phyloP scores from a whole-genome alignment of 2,888 invertebrate species.

The Epinotia nisella region DNA sequence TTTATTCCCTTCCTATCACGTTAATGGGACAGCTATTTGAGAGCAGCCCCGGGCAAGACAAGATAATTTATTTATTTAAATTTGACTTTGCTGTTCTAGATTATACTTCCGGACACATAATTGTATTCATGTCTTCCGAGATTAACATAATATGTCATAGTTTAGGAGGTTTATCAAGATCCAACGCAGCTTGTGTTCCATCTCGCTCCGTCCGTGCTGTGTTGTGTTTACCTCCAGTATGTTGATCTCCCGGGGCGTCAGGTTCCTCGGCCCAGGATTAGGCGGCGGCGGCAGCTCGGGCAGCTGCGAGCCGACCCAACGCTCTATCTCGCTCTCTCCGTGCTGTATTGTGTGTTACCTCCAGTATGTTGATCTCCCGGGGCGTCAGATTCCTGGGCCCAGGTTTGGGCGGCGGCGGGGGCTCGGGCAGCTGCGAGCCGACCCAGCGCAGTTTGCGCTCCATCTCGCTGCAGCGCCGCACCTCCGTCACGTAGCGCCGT shows the following conservation, averaged over 20 bases:
- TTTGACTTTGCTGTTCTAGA: too few relatives aligned
- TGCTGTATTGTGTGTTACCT: conserved; percentile 57
- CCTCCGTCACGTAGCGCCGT: conserved; percentile 77
- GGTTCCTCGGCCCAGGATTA: conserved; percentile 64
- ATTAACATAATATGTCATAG: too few relatives aligned
- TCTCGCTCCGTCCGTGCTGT: neutral
- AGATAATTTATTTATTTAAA: too few relatives aligned
- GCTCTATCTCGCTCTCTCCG: neutral
- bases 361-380: conserved; percentile 76
- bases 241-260: conserved; percentile 76
- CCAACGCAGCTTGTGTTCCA: neutral
- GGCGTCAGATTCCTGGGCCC: conserved; percentile 68
- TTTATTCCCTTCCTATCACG: too few relatives aligned
- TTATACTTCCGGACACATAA: too few relatives aligned
- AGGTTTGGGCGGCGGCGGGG: conserved; percentile 74
- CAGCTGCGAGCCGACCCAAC: conserved; percentile 59
- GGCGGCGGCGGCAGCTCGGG: conserved; percentile 77
- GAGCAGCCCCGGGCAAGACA: too few relatives aligned
- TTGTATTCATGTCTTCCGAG: too few relatives aligned
- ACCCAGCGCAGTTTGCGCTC: conserved; percentile 79
- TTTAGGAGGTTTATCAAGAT: too few relatives aligned
- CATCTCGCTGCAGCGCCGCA: conserved; percentile 80
- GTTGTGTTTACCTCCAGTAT: conserved; percentile 69
- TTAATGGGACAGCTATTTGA: too few relatives aligned
- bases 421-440: conserved; percentile 73